phyloP scores from a whole-genome alignment of 1,140 invertebrate species.

The Sitophilus oryzae region DNA sequence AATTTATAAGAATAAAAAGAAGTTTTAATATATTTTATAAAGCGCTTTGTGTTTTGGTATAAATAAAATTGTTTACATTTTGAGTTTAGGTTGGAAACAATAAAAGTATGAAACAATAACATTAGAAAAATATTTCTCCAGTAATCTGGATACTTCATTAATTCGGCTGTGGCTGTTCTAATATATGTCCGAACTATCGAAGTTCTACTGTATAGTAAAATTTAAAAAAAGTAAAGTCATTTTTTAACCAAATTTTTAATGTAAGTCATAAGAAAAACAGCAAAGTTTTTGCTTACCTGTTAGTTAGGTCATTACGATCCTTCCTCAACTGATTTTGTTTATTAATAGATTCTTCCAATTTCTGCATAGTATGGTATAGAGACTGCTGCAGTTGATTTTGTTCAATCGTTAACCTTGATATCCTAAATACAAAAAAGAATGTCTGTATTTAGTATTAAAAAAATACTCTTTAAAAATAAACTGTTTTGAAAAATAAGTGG shows the following conservation, averaged over 20 bases:
- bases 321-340: slow-evolving; percentile 20
- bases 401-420: slow-evolving; percentile 47
- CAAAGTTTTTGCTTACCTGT: slow-evolving; percentile 16
- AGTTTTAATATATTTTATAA: too few species aligned
- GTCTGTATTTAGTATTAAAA: slow-evolving; percentile 8
- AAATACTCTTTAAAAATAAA: not conserved
- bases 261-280: not conserved
- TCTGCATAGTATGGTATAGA: slow-evolving; percentile 49
- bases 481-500: too few species aligned
- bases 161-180: too few species aligned
- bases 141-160: too few species aligned
- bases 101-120: too few species aligned
- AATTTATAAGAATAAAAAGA: too few species aligned
- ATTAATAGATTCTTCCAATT: slow-evolving; percentile 42
- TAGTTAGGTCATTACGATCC: slow-evolving; percentile 21
- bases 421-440: slow-evolving; percentile 7
- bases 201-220: too few species aligned
- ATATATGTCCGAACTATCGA: too few species aligned
- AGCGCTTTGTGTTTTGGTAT: too few species aligned
- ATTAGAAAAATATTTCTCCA: too few species aligned
- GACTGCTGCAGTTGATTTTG: slow-evolving; percentile 48
- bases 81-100: too few species aligned
- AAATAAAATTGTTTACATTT: too few species aligned
- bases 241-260: not conserved
- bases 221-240: not conserved